A percentile compares a stretch with the other conserved stretches of the same genome.
Evolutionary conservation across 2,113 vertebrate species (phyloP).

Genomic region (Pangasianodon gigas): DNA sequence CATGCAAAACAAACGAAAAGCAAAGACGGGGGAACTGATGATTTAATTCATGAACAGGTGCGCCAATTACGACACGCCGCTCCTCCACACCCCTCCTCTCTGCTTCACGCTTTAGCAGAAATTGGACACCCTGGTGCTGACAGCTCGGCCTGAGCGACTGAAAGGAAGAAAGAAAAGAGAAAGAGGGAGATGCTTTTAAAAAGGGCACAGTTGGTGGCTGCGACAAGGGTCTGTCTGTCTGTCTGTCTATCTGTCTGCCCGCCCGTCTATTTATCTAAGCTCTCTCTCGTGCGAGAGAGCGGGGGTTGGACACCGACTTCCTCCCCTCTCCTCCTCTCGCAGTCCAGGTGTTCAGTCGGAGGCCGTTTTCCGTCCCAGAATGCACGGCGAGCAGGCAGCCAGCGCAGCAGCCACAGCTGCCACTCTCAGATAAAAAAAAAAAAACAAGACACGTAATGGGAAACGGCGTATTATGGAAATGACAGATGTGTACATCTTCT

Average conservation of each 20-base stretch:
- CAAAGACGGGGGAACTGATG: slow-evolving; percentile 21
- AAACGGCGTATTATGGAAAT: slow-evolving; percentile 5
- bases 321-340: slow-evolving; percentile 56
- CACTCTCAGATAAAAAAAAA: background rate
- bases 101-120: slow-evolving; percentile 73
- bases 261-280: slow-evolving; percentile 24
- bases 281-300: slow-evolving; percentile 20
- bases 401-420: slow-evolving; percentile 54
- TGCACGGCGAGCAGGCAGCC: slow-evolving; percentile 67
- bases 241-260: slow-evolving; percentile 16
- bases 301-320: slow-evolving; percentile 56
- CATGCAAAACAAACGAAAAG: slow-evolving; percentile 41
- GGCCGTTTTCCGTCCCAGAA: slow-evolving; percentile 68
- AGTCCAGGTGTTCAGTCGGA: slow-evolving; percentile 74
- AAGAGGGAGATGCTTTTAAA: slow-evolving; percentile 67
- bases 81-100: slow-evolving; percentile 57
- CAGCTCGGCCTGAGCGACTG: slow-evolving; percentile 73
- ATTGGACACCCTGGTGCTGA: slow-evolving; percentile 74
- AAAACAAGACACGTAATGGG: background rate
- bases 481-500: slow-evolving; percentile 29
- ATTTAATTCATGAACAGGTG: slow-evolving; percentile 80
- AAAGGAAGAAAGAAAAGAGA: slow-evolving; percentile 54
- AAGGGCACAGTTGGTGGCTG: slow-evolving; percentile 65
- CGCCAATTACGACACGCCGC: slow-evolving; percentile 72
- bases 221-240: slow-evolving; percentile 62